Evolutionary conservation across 2,888 invertebrate species (phyloP).

Genomic region (Cheilosia pagana): DNA sequence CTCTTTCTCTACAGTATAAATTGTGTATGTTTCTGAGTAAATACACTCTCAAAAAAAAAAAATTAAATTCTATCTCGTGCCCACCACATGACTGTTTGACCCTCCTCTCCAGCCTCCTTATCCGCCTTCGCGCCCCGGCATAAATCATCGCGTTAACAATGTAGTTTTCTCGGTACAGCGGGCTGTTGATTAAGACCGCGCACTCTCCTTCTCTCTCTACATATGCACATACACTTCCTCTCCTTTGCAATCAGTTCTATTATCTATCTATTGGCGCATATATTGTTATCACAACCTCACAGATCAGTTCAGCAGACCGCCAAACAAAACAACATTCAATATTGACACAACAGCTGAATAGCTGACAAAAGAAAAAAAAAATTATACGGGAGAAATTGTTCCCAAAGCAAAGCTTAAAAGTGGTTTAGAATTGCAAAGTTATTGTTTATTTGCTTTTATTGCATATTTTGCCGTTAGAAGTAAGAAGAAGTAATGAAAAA

Average conservation of each 20-base stretch:
- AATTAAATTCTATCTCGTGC: constrained; percentile 51
- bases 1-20: not conserved
- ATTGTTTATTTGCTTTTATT: not conserved
- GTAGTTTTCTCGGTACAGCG: constrained; percentile 23
- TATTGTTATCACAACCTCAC: constrained; percentile 39
- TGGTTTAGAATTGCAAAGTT: not conserved
- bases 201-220: constrained; percentile 3
- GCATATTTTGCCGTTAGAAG: too few species aligned
- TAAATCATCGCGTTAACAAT: constrained; percentile 33
- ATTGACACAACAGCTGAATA: constrained; percentile 62
- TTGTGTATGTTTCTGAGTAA: not conserved
- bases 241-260: constrained; percentile 51
- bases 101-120: constrained; percentile 27
- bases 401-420: constrained; percentile 5
- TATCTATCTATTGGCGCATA: constrained; percentile 54
- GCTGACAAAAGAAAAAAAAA: constrained; percentile 25
- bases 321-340: constrained; percentile 54
- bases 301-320: constrained; percentile 33
- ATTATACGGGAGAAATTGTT: not conserved
- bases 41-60: constrained; percentile 40
- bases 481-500: too few species aligned
- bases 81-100: constrained; percentile 48
- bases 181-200: constrained; percentile 34
- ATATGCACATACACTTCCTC: constrained; percentile 32
- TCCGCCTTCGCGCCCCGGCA: not conserved